Evolutionary conservation across 2,888 invertebrate genomes (phyloP).

Genomic region (Pyrochroa serraticornis): DNA sequence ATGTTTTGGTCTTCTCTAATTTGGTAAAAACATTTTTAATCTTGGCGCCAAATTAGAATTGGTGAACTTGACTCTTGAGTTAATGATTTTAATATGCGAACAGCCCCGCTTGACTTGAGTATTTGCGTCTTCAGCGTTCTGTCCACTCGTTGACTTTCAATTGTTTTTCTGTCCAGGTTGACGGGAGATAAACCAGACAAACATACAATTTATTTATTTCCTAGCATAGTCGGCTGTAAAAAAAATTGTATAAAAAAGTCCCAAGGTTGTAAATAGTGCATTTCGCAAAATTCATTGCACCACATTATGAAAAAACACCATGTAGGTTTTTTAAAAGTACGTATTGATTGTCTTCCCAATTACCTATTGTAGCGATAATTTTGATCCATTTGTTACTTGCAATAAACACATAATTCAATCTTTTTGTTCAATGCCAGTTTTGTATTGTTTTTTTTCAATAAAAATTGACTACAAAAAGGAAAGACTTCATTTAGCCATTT

Average conservation of each 20-base stretch:
- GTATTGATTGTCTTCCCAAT: constrained; percentile 12
- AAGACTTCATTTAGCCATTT: neutral
- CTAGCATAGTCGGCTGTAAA: constrained; percentile 7
- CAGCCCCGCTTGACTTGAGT: neutral
- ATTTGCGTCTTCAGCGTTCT: constrained; percentile 1
- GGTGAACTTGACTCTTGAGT: no score
- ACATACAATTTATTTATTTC: constrained; percentile 5
- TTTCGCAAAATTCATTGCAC: neutral
- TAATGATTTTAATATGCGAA: no score
- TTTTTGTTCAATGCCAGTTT: neutral
- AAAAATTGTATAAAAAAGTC: constrained; percentile 9
- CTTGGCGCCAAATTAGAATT: no score
- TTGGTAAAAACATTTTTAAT: no score
- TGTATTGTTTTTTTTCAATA: neutral
- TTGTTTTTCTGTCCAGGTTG: constrained; percentile 6
- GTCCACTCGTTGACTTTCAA: neutral
- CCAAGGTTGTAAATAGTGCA: constrained; percentile 9
- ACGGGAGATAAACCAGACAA: neutral
- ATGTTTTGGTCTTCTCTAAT: no score
- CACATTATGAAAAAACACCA: constrained; percentile 9
- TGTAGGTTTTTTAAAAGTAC: constrained; percentile 15
- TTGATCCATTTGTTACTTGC: neutral
- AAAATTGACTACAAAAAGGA: no score
- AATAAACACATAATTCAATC: constrained; percentile 2
- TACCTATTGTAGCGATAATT: constrained; percentile 5